Base-by-base conservation (phyloP, 2,888 invertebrate species). In the Dastarcus helophoroides region DNA sequence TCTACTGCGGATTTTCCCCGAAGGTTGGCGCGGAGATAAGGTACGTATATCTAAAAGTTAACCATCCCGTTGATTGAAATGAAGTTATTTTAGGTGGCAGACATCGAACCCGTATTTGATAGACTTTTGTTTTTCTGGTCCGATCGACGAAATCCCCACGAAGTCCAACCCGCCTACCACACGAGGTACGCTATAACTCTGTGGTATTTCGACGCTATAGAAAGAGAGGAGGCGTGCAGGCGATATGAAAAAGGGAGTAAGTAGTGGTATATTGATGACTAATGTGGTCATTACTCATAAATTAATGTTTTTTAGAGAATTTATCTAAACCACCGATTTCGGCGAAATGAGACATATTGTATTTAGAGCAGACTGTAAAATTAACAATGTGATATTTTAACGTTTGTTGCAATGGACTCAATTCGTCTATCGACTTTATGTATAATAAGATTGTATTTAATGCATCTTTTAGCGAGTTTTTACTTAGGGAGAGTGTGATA, bases 51-150 rank as follows among this genome's bases (percentile, higher is more conserved):
- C 28, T 33, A 4, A 29, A 26, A 27, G 7, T 21, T 3, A 27
- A 15, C 11, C 14, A n/a, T 6, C 15, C 10, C 9, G 9, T 16
- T 15, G 14, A 12, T 12, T 4, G 13, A 14, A n/a, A n/a, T n/a
- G n/a, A n/a, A 15, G 5, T 31, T 11, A 11, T 32, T 35, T 14
- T 30, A 61, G 61, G 60, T 76, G 25, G 91, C 91, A 0, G 83
- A 91, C 53, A 88, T 97, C 49, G 90, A 84, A 54, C 95, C 95
- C 0, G 67, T 83, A 31, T 93, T 94, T 61, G 94, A 97, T 62
- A 66, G 94, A 35, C 75, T 95, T 58, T 68, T 95, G 48, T 93
- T 94, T 64, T 97, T 97, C 68, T 97, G 95, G 95, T 95, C 95
- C 0, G 95, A 95, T 53, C 68, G 86, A 47, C 71, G 95, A 44